Percentiles rank a stretch among this genome's conserved stretches.
Evolutionary conservation across 2,888 invertebrate genomes (phyloP).

Genomic region (Linyphia triangularis): DNA sequence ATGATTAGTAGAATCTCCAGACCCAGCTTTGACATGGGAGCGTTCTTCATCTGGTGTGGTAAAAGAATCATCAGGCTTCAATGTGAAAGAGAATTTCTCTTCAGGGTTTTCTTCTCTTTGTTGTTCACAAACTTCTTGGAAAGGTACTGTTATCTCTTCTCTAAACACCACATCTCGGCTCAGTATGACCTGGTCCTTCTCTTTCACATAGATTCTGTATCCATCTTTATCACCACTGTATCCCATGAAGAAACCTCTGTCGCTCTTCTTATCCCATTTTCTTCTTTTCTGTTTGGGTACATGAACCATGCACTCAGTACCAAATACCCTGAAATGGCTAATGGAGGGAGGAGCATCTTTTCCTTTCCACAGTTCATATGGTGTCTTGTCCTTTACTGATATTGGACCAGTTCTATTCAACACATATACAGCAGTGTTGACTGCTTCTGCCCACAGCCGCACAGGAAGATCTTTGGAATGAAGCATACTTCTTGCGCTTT

Average conservation of each 20-base stretch:
- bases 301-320: conserved; percentile 23
- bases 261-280: neutral
- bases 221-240: neutral
- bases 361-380: conserved; percentile 9
- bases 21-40: neutral
- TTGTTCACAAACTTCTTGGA: neutral
- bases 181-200: neutral
- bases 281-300: neutral
- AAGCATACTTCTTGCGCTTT: neutral
- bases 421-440: conserved; percentile 17
- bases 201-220: neutral
- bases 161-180: neutral
- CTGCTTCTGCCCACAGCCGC: conserved; percentile 27
- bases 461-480: conserved; percentile 11
- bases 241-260: neutral
- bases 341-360: too few species aligned
- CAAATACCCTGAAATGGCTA: conserved; percentile 1
- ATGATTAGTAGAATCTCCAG: neutral
- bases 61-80: too few species aligned
- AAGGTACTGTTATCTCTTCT: neutral
- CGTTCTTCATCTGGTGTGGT: neutral
- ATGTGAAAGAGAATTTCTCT: too few species aligned
- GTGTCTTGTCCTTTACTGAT: conserved; percentile 9
- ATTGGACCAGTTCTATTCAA: conserved; percentile 16
- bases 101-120: neutral